Base-by-base conservation (phyloP, 2,888 invertebrate species). In the Microplitis deprimator region DNA sequence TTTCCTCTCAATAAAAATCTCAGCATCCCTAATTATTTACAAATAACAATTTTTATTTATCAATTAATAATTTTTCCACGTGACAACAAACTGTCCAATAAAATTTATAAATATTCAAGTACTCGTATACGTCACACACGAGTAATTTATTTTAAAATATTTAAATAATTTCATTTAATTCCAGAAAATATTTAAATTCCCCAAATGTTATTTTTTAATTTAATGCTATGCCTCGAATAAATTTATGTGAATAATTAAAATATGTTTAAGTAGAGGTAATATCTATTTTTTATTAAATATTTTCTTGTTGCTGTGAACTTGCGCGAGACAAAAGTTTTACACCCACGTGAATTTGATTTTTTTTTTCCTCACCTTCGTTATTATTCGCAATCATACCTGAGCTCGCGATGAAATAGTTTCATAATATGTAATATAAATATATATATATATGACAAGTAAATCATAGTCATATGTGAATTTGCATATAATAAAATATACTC, bases 1-100 rank as follows among this genome's bases (percentile, higher is more conserved):
- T 83, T 82, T 83, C 79, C 64, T 78, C 41, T 64, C 70, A 59
- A 41, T 50, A 65, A 72, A 71, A 68, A 59, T 64, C 70, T 61
- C 50, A 39, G 13, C 50, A 67, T 70, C 29, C 72, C 40, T 39
- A 10, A 29, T 16, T 10, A 20, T 29, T 20, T 10, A 10, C 69
- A 6, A 50, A 13, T 29, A 29, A 29, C 4, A 2, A 29, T 29
- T 29, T 29, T 29, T 29, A 4, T 29, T 29, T 3, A 29, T 29
- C 29, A 29, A 29, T 29, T 29, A 29, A 29, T 4, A 29, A 29
- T 29, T 29, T 29, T 29, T 4, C 4, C 29, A 4, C 29, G 29
- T 29, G 29, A 29, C 3, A 29, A 29, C 29, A 29, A 29, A 29
- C 29, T 29, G 29, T 29, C 29, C 29, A 29, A 29, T 29, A 29